Evolutionary conservation across 1,140 invertebrate genomes (phyloP).

Genomic region (Drosophila takahashii): DNA sequence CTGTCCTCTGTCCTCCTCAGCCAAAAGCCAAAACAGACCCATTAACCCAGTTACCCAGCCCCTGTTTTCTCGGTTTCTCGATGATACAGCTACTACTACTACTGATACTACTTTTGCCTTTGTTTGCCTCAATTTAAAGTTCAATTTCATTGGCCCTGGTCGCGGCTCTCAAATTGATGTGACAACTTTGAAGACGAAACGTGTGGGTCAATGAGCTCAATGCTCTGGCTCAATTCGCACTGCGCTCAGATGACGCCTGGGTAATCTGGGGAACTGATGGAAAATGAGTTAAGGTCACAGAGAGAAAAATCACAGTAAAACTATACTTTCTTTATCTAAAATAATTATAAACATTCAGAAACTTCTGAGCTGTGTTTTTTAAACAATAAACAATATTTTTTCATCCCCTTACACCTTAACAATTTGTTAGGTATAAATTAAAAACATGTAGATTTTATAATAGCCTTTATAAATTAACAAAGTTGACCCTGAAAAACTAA

Average conservation of each 20-base stretch:
- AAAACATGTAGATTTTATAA: conserved; percentile 1
- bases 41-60: conserved; percentile 74
- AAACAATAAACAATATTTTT: not conserved
- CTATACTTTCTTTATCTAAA: too few species aligned
- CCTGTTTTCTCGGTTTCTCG: conserved; percentile 1
- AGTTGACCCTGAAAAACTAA: conserved; percentile 16
- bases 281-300: not conserved
- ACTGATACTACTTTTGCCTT: conserved; percentile 32
- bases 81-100: conserved; percentile 5
- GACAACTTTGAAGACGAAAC: conserved; percentile 66
- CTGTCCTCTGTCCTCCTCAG: conserved; percentile 52
- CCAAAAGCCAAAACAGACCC: conserved; percentile 66
- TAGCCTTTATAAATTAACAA: conserved; percentile 13
- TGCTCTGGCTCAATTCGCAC: conserved; percentile 20
- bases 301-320: too few species aligned
- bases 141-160: conserved; percentile 82
- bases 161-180: conserved; percentile 72
- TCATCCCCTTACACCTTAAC: not conserved
- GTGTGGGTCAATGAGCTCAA: conserved; percentile 79
- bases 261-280: not conserved
- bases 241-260: not conserved
- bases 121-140: conserved; percentile 82
- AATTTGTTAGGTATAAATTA: not conserved
- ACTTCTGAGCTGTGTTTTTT: too few species aligned
- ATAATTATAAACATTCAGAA: too few species aligned